Conservation (phyloP, 1,140 invertebrate species). For the Hylyphantes graminicola region DNA sequence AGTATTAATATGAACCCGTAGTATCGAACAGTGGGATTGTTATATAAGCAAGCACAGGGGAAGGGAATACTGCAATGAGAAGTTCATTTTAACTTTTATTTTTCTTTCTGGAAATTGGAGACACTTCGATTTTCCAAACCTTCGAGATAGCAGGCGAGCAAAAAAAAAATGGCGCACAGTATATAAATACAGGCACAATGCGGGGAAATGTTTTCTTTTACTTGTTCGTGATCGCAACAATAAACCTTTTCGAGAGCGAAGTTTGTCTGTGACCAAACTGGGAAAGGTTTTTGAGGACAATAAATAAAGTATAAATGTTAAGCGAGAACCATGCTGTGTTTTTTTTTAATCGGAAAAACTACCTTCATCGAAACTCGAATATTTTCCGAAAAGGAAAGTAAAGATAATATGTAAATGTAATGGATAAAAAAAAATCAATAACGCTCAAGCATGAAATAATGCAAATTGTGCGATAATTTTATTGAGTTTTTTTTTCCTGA, state of each 20-base stretch:
- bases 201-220: slow-evolving; percentile 37
- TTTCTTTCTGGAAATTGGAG: slow-evolving; percentile 28
- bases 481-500: not conserved
- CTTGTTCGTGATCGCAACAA: slow-evolving; percentile 41
- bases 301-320: slow-evolving; percentile 42
- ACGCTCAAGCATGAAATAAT: slow-evolving; percentile 19
- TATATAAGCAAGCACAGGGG: not conserved
- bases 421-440: slow-evolving; percentile 13
- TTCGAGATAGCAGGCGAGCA: not conserved
- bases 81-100: slow-evolving; percentile 12
- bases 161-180: slow-evolving; percentile 1
- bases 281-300: slow-evolving; percentile 35
- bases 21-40: too few species aligned
- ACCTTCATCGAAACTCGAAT: slow-evolving; percentile 1
- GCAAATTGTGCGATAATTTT: slow-evolving; percentile 21
- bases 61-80: slow-evolving; percentile 32
- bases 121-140: slow-evolving; percentile 12
- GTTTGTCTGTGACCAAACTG: slow-evolving; percentile 1
- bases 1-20: too few species aligned
- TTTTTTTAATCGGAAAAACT: slow-evolving; percentile 35
- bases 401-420: slow-evolving; percentile 26
- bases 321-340: not conserved
- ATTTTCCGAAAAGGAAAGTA: not conserved
- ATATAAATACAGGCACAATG: slow-evolving; percentile 29
- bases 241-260: slow-evolving; percentile 31